Percentiles rank a stretch among this genome's conserved stretches.
Evolutionary conservation across 2,797 vertebrate genomes (phyloP).

Genomic region (Acanthurus tractus): DNA sequence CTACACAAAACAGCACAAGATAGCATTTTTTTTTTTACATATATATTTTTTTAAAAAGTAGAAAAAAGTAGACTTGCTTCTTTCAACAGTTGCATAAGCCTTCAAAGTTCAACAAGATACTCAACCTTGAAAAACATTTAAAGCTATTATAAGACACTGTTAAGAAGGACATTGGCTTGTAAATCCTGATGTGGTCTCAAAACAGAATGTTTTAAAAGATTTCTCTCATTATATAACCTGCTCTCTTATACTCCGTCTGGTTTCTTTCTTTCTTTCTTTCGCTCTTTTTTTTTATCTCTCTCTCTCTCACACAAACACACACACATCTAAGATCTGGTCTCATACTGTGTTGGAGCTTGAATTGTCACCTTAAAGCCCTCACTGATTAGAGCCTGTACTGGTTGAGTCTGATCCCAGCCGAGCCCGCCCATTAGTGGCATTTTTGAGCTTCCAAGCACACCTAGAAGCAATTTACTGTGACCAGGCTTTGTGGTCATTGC

Average conservation of each 20-base stretch:
- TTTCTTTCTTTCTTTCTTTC: background rate
- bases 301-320: background rate
- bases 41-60: background rate
- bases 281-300: background rate
- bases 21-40: background rate
- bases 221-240: conserved; percentile 8
- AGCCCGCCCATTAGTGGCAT: conserved; percentile 38
- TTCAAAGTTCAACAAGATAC: background rate
- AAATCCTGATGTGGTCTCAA: conserved; percentile 7
- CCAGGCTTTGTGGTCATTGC: conserved; percentile 39
- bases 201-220: background rate
- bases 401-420: conserved; percentile 24
- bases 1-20: background rate
- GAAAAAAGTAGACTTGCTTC: background rate
- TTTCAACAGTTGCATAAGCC: background rate
- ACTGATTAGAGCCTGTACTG: conserved; percentile 35
- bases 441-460: conserved; percentile 33
- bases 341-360: conserved; percentile 36
- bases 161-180: background rate
- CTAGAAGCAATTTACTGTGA: conserved; percentile 54
- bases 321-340: conserved; percentile 25
- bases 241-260: background rate
- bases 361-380: conserved; percentile 35
- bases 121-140: background rate
- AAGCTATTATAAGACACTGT: background rate